Evolutionary conservation across 2,113 vertebrate genomes (phyloP), one percentile per base, ranked within the genome.

Genomic region (Psettodes erumei): DNA sequence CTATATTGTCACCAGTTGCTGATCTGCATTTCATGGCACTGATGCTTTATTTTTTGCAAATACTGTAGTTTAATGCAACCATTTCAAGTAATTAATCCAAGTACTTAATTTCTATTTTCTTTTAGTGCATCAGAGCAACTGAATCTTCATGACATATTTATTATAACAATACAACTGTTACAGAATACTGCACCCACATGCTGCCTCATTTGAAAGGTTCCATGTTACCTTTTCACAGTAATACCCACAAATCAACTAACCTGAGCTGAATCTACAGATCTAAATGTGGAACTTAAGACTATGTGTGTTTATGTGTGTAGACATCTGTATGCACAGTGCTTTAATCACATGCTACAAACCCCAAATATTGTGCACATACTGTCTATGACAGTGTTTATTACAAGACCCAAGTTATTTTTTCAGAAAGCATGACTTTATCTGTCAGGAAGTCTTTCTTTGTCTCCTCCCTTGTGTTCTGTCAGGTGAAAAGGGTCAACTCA

Each of bases 401-500:
- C 37, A 38, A 7, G 15, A 50, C 4, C 19, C 27, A 0, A 38
- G 3, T n/a, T 47, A 48, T 43, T 71, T 67, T 77, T 54, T 55
- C 1, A 62, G 50, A 77, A 53, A 79, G 18, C 27, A 9, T 5
- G 4, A 54, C 47, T 66, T 64, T 21, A 60, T 32, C 28, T 47
- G 48, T 68, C 77, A 37, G 45, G 0, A 15, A 13, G 18, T 63
- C 54, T 66, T 21, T n/a, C 27, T 56, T n/a, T 65, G 19, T 59
- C 43, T 61, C 42, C 9, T 23, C 61, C 43, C 23, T 48, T 45
- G 27, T 16, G 3, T 50, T 37, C 51, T 27, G 6, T 10, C 12
- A 54, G 37, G 16, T 42, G 27, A 61, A 47, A 11, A 28, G 55
- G 60, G 62, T 80, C 55, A 65, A 16, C 45, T 73, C 53, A 30